phyloP scores from a whole-genome alignment of 2,797 vertebrate species.

The Tamandua tetradactyla region DNA sequence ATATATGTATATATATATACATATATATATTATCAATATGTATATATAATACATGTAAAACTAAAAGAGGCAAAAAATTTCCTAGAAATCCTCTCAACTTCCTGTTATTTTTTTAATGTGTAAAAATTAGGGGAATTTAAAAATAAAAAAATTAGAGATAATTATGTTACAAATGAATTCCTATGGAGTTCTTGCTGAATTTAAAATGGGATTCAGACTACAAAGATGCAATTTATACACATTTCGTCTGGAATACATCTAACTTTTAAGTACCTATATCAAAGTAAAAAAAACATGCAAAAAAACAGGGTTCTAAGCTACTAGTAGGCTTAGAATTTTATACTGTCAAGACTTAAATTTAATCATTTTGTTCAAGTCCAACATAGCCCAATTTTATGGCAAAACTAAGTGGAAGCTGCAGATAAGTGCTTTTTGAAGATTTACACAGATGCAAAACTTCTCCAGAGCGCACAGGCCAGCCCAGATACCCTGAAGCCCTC shows the following conservation, averaged over 20 bases:
- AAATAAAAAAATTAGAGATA: background rate
- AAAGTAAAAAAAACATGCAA: background rate
- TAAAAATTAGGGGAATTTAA: background rate
- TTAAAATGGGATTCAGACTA: background rate
- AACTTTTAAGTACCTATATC: background rate
- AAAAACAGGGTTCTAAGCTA: background rate
- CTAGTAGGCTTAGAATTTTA: background rate
- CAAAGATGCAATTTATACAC: background rate
- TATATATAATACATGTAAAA: background rate
- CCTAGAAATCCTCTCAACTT: background rate
- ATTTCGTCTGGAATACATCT: background rate
- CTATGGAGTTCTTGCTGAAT: background rate
- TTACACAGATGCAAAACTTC: background rate
- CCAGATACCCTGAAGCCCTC: background rate
- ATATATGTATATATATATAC: no score
- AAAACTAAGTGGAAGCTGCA: background rate
- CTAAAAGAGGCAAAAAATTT: accelerated
- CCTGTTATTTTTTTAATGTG: background rate
- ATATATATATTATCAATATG: no score
- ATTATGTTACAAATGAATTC: background rate
- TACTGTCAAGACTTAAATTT: background rate
- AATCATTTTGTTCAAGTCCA: background rate
- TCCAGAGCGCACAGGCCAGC: background rate
- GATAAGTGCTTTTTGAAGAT: background rate
- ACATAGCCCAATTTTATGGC: background rate